Evolutionary conservation across 2,113 vertebrate genomes (phyloP).

Genomic region (Perca flavescens): DNA sequence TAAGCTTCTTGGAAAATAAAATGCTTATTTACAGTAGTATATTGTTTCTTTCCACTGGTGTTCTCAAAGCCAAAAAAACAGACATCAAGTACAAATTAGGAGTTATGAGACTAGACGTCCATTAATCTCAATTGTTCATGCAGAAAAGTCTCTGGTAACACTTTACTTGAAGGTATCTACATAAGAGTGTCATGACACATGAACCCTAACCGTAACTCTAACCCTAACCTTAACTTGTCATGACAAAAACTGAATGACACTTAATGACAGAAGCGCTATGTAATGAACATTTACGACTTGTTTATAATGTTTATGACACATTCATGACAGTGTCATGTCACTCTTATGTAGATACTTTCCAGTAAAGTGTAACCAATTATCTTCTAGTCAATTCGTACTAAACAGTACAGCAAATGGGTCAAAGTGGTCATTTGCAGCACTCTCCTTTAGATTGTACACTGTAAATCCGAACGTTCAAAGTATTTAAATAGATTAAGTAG

Average conservation of each 20-base stretch:
- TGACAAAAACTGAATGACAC: too few relatives aligned
- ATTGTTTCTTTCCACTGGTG: not conserved
- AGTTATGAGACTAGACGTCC: not conserved
- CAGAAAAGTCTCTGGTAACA: not conserved
- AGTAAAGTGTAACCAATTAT: not conserved
- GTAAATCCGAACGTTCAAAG: too few relatives aligned
- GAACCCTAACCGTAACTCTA: too few relatives aligned
- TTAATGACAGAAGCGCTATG: too few relatives aligned
- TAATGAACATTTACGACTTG: too few relatives aligned
- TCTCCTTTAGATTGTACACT: slow-evolving; percentile 31
- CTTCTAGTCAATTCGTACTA: not conserved
- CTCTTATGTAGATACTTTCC: too few relatives aligned
- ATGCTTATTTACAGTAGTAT: not conserved
- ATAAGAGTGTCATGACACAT: too few relatives aligned
- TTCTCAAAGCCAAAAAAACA: slow-evolving; percentile 5
- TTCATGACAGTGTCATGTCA: too few relatives aligned
- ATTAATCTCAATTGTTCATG: not conserved
- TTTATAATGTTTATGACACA: too few relatives aligned
- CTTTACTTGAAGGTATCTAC: too few relatives aligned
- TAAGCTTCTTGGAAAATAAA: slow-evolving; percentile 10
- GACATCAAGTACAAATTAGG: not conserved
- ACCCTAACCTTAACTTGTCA: too few relatives aligned
- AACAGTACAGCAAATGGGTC: slow-evolving; percentile 17
- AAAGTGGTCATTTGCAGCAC: slow-evolving; percentile 35
- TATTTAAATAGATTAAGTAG: too few relatives aligned